Evolutionary conservation across 2,888 invertebrate genomes (phyloP).

Genomic region (Tyria jacobaeae): DNA sequence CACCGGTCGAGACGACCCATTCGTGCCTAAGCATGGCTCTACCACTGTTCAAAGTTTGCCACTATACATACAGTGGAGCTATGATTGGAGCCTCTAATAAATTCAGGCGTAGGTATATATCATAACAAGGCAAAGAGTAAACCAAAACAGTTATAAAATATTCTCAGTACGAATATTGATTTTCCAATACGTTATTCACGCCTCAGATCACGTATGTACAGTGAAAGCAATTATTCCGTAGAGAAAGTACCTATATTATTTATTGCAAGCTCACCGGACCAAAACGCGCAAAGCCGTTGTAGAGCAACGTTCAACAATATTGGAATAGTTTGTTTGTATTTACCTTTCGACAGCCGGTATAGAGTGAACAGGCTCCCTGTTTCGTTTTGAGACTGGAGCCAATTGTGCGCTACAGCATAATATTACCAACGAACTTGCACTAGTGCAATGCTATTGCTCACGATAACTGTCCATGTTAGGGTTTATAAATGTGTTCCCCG

Average conservation of each 20-base stretch:
- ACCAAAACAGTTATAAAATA: slow-evolving; percentile 37
- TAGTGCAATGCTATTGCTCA: slow-evolving; percentile 29
- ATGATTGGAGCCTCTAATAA: background rate
- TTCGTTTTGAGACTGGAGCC: slow-evolving; percentile 55
- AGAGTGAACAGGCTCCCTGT: slow-evolving; percentile 50
- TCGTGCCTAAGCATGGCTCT: no score
- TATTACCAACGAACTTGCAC: slow-evolving; percentile 37
- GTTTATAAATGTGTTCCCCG: slow-evolving; percentile 16
- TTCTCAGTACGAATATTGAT: slow-evolving; percentile 38
- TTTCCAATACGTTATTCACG: slow-evolving; percentile 45
- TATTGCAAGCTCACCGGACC: slow-evolving; percentile 66
- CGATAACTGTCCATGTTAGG: slow-evolving; percentile 33
- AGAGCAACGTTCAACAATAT: slow-evolving; percentile 68
- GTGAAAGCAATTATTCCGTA: slow-evolving; percentile 55
- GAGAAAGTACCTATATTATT: slow-evolving; percentile 64
- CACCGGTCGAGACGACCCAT: no score
- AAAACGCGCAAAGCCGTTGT: slow-evolving; percentile 61
- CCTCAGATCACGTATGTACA: slow-evolving; percentile 43
- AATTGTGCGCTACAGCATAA: slow-evolving; percentile 38
- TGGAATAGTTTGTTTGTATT: slow-evolving; percentile 74
- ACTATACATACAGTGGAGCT: no score
- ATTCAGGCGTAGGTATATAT: background rate
- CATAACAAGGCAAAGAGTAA: background rate
- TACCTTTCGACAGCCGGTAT: slow-evolving; percentile 64
- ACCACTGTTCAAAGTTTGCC: no score